Evolutionary conservation across 2,888 invertebrate species (phyloP).

Genomic region (Drosophila greeni): DNA sequence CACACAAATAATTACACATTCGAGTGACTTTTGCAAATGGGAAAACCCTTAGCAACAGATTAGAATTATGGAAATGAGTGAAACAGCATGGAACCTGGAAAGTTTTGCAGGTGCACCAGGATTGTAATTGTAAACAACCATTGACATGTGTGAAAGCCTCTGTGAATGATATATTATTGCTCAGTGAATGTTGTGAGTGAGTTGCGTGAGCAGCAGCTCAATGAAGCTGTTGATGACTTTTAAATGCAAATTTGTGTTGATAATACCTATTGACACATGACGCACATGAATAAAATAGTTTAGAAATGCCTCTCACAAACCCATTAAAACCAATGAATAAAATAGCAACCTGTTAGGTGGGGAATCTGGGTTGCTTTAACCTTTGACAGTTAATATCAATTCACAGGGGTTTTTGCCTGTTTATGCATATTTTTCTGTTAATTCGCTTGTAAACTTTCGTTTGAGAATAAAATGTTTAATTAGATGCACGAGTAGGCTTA

Average conservation of each 20-base stretch:
- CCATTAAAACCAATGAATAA: background rate
- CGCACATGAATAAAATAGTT: slow-evolving; percentile 1
- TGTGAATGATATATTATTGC: slow-evolving; percentile 8
- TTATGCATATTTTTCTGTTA: background rate
- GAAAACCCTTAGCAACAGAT: slow-evolving; percentile 5
- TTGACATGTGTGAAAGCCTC: slow-evolving; percentile 7
- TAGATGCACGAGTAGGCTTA: background rate
- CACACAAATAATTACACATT: slow-evolving; percentile 17
- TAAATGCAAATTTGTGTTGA: slow-evolving; percentile 4
- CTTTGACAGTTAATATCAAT: background rate
- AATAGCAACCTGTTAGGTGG: background rate
- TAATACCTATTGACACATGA: slow-evolving; percentile 5
- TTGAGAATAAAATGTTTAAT: background rate
- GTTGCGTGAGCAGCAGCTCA: background rate
- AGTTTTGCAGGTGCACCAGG: slow-evolving; percentile 3
- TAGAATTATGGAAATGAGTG: slow-evolving; percentile 22
- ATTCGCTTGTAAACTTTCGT: background rate
- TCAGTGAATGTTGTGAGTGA: slow-evolving; percentile 1
- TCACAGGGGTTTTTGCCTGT: background rate
- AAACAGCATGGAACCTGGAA: background rate
- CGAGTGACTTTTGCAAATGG: slow-evolving; percentile 11
- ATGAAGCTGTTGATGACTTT: background rate
- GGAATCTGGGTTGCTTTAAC: background rate
- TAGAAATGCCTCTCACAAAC: background rate
- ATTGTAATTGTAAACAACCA: slow-evolving; percentile 16